Conservation (phyloP, 35 echinoderm and acorn worm species). For the Stichopus chloronotus region DNA sequence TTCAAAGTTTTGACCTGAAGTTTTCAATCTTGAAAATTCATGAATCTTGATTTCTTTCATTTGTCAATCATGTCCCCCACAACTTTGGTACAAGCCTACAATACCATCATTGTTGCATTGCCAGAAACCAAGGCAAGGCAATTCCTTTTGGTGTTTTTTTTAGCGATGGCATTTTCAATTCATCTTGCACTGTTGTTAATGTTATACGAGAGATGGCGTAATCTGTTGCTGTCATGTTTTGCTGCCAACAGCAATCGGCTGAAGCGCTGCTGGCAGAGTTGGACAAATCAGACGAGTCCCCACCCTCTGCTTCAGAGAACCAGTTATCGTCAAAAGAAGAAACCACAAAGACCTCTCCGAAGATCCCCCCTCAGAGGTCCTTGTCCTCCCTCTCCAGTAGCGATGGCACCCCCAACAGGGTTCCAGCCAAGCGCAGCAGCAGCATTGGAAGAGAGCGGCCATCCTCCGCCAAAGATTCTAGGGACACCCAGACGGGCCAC, state of each 20-base stretch:
- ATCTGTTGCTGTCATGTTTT: neutral
- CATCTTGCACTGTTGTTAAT: too few species aligned
- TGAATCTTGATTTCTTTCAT: too few species aligned
- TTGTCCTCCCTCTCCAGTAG: constrained; percentile 57
- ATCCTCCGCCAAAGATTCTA: constrained; percentile 32
- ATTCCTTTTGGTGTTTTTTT: too few species aligned
- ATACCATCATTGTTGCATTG: too few species aligned
- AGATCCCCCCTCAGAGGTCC: constrained; percentile 46
- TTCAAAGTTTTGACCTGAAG: too few species aligned
- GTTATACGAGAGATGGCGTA: too few species aligned
- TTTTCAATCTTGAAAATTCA: too few species aligned
- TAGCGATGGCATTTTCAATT: too few species aligned
- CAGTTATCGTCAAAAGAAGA: constrained; percentile 39
- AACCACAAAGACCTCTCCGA: constrained; percentile 16
- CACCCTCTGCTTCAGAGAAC: constrained; percentile 45
- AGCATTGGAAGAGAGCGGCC: constrained; percentile 59
- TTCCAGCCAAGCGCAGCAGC: constrained; percentile 65
- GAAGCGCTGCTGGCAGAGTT: constrained; percentile 17
- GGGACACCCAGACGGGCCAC: constrained; percentile 35
- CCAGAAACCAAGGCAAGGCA: too few species aligned
- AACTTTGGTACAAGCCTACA: too few species aligned
- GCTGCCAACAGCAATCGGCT: neutral
- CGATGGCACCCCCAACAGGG: constrained; percentile 64
- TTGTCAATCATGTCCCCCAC: too few species aligned
- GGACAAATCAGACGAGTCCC: constrained; percentile 47